Base-by-base conservation (phyloP, 2,888 invertebrate genomes). In the Thera obeliscata region DNA sequence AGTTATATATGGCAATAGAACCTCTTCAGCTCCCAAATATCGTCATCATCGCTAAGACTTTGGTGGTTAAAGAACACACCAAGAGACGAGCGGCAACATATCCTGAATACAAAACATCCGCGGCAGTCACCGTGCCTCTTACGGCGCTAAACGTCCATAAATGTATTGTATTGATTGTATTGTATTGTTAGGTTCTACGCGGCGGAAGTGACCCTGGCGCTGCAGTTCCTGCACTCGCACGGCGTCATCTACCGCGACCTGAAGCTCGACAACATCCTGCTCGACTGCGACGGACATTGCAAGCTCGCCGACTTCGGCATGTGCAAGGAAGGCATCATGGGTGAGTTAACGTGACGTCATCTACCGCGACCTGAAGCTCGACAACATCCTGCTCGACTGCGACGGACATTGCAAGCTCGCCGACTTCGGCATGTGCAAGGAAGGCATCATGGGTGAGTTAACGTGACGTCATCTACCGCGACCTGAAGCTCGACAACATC, bases 391-490 rank as follows among this genome's bases (percentile, higher is more conserved):
- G 81, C 94, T 99, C 79, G 99, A 99, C 92, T 96, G 96, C 78
- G 99, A 99, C 82, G 99, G 99, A 0, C 98, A 98, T 87, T 98
- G 98, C 92, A 98, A 98, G 92, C 94, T 98, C 66, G 98, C 98
- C 1, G 98, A 98, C 92, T 98, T 98, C 89, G 99, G 99, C 83
- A 99, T 99, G 99, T 99, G 99, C 94, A 99, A 99, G 93, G 99
- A 99, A 90, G 97, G 97, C 61, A 69, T 66, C 36, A 22, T 57
- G 3, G 66, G 66, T 62, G 1, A 52, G 59, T 4, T 3, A 38
- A 3, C 5, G 3, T 7, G 7, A n/a, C 76, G 99, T 99, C 77
- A 98, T 99, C 84, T 99, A 99, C 94, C 97, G 99, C 86, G 99
- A 99, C 95, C 95, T 99, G 73, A 99, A 99, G 94, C 94, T 99